Percentiles rank a stretch among this genome's conserved stretches.
Evolutionary conservation across 2,113 vertebrate species (phyloP).

Genomic region (Tenebrosternarchus preto): DNA sequence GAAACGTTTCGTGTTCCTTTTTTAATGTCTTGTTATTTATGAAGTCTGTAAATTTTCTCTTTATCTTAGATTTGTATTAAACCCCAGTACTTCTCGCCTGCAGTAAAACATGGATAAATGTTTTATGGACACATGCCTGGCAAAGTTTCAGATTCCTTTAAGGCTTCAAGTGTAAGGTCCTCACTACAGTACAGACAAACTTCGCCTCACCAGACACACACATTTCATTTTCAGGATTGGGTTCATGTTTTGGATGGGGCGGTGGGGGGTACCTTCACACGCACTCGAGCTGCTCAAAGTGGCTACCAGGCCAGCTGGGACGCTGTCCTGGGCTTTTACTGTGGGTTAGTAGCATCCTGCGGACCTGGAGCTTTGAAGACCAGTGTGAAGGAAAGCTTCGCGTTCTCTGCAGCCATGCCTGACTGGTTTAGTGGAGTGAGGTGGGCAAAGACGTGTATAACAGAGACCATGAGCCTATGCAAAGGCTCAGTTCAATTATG

Average conservation of each 20-base stretch:
- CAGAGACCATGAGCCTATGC: no score
- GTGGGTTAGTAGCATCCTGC: no score
- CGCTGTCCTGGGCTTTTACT: slow-evolving; percentile 17
- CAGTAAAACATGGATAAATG: background rate
- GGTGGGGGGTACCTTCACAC: no score
- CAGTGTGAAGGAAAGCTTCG: background rate
- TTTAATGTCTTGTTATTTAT: background rate
- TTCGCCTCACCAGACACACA: background rate
- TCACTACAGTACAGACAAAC: background rate
- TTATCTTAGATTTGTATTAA: background rate
- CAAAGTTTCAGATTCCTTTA: background rate
- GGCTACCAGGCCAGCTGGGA: slow-evolving; percentile 46
- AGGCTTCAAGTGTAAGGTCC: background rate
- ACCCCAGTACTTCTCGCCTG: background rate
- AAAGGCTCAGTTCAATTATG: no score
- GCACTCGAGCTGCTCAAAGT: background rate
- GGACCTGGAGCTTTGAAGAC: no score
- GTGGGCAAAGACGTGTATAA: no score
- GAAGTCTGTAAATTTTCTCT: background rate
- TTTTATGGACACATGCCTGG: background rate
- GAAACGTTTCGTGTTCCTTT: background rate
- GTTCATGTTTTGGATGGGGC: no score
- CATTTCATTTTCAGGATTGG: slow-evolving; percentile 15
- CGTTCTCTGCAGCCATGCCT: background rate
- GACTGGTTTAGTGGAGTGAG: no score